Base-by-base conservation (phyloP, 2,888 invertebrate genomes). In the Himalopsyche japonica region DNA sequence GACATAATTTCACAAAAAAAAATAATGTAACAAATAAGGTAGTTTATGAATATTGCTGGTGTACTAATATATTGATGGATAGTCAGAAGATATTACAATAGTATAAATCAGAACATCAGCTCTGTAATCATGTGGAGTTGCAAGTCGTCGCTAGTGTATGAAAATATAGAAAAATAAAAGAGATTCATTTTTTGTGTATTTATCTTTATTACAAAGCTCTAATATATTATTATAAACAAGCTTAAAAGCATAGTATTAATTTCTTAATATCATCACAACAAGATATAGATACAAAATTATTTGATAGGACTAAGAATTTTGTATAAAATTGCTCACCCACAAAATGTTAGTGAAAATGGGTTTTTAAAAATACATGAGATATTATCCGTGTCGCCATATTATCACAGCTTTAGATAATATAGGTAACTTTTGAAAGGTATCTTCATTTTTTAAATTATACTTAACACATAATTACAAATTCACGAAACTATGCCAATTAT, bases 241-340 rank as follows among this genome's bases (percentile, higher is more conserved):
- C 84, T 79, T 48, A 64, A 64, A 85, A 85, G 83, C 83, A 81
- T 81, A 79, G 81, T 83, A 85, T 82, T 85, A 85, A 81, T 76
- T 83, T 49, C 77, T 82, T 84, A 79, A 82, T 81, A 84, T 84
- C 84, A 84, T 84, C 82, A 84, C 84, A 84, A 84, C 84, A 84
- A 83, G 78, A 84, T 82, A 82, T 84, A 81, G 76, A 84, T 84
- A 84, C 48, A 82, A 84, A 84, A 81, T 48, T 48, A 15, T 76
- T 76, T 48, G 34, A 64, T 82, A 81, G 80, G 15, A 79, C 82
- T 79, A 84, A 79, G 34, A 64, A 83, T 32, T 34, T 79, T 70
- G 80, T 80, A 27, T 76, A 24, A 64, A 77, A 80, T 76, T 80
- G 79, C 80, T 79, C 80, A 77, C 80, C 76, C 80, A 79, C 47